Conservation (phyloP, 1,140 invertebrate species). For the Mercenaria mercenaria region DNA sequence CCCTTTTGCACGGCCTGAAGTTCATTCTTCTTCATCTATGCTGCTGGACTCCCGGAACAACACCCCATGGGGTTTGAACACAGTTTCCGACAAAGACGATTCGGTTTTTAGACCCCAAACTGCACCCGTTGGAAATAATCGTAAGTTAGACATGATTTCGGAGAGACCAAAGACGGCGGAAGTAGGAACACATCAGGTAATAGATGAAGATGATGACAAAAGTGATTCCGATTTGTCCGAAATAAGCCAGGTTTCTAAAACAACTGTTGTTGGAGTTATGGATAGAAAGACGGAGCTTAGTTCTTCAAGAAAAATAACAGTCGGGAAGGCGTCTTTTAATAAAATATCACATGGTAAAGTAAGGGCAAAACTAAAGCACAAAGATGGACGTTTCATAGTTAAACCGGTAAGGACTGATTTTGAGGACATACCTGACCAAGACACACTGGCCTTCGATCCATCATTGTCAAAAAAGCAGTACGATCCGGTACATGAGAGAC, state of each 20-base stretch:
- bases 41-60: slow-evolving; percentile 24
- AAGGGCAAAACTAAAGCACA: slow-evolving; percentile 44
- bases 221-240: slow-evolving; percentile 33
- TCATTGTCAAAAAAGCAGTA: neutral
- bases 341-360: slow-evolving; percentile 49
- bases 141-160: neutral
- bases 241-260: slow-evolving; percentile 24
- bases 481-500: slow-evolving; percentile 48
- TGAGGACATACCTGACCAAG: slow-evolving; percentile 1
- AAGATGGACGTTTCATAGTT: slow-evolving; percentile 47
- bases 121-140: neutral
- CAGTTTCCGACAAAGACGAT: slow-evolving; percentile 16
- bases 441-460: slow-evolving; percentile 45
- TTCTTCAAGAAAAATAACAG: slow-evolving; percentile 41
- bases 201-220: neutral
- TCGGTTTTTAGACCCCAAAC: slow-evolving; percentile 25
- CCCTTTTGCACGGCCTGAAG: slow-evolving; percentile 8
- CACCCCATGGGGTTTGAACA: slow-evolving; percentile 50
- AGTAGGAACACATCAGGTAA: neutral
- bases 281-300: slow-evolving; percentile 37
- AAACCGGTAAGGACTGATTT: slow-evolving; percentile 24
- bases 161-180: slow-evolving; percentile 36
- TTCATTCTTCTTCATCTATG: neutral
- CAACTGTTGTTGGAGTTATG: slow-evolving; percentile 42
- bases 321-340: slow-evolving; percentile 32